Evolutionary conservation across 2,888 invertebrate genomes (phyloP).

Genomic region (Drosophila pseudotakahashii): DNA sequence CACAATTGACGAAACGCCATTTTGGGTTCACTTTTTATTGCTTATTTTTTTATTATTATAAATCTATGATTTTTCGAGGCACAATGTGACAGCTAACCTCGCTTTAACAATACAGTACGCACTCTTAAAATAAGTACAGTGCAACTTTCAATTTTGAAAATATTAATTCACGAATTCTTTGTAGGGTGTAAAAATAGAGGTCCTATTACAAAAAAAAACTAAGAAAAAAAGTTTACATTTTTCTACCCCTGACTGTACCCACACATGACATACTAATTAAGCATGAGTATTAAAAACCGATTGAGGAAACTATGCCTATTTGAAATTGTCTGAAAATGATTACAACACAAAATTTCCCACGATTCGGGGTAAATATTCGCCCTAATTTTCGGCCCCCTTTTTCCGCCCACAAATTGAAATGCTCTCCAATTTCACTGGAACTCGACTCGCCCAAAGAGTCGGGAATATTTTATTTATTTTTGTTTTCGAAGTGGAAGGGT

Average conservation of each 20-base stretch:
- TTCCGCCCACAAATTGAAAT: conserved; percentile 12
- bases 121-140: neutral
- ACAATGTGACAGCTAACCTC: neutral
- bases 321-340: neutral
- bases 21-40: conserved; percentile 8
- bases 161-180: too few relatives aligned
- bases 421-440: conserved; percentile 21
- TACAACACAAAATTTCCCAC: conserved; percentile 10
- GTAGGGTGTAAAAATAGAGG: too few relatives aligned
- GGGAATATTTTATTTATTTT: too few relatives aligned
- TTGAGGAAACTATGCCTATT: neutral
- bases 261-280: neutral
- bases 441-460: neutral
- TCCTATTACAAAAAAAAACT: too few relatives aligned
- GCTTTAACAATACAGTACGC: neutral
- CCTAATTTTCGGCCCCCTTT: neutral
- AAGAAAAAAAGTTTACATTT: neutral
- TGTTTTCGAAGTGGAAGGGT: conserved; percentile 5
- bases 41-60: conserved; percentile 1
- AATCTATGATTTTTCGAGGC: conserved; percentile 7
- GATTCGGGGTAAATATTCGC: neutral
- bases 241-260: neutral
- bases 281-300: conserved; percentile 9
- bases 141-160: neutral
- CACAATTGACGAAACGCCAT: conserved; percentile 18